A percentile compares a stretch with the other conserved stretches of the same genome.
Conservation (phyloP, 1,140 invertebrate species). For the Aphelinus atriplicis region DNA sequence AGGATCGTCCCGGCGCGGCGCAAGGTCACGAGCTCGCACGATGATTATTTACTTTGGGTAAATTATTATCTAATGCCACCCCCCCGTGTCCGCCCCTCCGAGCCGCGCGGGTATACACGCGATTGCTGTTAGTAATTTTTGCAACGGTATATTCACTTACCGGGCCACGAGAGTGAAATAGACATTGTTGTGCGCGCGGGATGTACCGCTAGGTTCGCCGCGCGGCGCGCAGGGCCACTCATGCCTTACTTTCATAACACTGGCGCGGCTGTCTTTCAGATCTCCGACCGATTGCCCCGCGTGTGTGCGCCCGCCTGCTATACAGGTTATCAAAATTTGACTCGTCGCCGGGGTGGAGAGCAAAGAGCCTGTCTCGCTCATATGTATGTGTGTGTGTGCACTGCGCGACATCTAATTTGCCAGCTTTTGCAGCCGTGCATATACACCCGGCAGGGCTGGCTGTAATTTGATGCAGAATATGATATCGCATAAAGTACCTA, state of each 20-base stretch:
- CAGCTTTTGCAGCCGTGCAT: too few species aligned
- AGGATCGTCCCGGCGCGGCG: neutral
- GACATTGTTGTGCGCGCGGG: slow-evolving; percentile 15
- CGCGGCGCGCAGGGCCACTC: too few species aligned
- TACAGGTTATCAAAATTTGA: too few species aligned
- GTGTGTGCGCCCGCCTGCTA: neutral
- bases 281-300: neutral
- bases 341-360: too few species aligned
- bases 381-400: too few species aligned
- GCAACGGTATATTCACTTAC: slow-evolving; percentile 10
- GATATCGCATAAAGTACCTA: too few species aligned
- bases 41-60: slow-evolving; percentile 28
- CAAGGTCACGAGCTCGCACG: neutral
- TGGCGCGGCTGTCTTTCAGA: neutral
- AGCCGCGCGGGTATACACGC: neutral
- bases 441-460: too few species aligned
- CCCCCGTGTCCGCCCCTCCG: too few species aligned
- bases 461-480: too few species aligned
- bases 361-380: too few species aligned
- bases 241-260: too few species aligned
- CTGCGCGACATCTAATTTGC: too few species aligned
- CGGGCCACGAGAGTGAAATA: slow-evolving; percentile 3
- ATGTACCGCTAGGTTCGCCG: neutral
- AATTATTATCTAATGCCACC: slow-evolving; percentile 21
- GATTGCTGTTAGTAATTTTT: slow-evolving; percentile 25